These are phyloP conservation scores for Pavo muticus DNA, from an alignment of 2,113 vertebrate species.

Conservation along the genomic window DNA sequence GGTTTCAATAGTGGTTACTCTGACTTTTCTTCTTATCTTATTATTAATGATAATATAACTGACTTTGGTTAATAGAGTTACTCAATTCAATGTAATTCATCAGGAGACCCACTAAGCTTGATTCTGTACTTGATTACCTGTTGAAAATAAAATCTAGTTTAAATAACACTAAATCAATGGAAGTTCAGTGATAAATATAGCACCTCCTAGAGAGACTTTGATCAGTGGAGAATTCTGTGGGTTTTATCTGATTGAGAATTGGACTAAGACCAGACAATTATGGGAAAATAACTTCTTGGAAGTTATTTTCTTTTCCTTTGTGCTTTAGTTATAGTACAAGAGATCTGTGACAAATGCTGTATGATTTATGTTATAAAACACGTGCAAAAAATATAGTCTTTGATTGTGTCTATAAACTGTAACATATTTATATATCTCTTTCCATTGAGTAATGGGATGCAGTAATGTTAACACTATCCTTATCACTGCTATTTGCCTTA, in stretches of 20 bases:
- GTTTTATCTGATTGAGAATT: conserved; percentile 46
- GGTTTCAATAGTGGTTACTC: neutral
- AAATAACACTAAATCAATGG: conserved; percentile 65
- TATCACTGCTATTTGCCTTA: neutral
- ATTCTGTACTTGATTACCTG: neutral
- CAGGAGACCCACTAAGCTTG: neutral
- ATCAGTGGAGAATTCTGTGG: conserved; percentile 58
- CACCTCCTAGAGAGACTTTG: conserved; percentile 21
- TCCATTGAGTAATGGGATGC: neutral
- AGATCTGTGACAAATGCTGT: neutral
- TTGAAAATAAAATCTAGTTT: conserved; percentile 56
- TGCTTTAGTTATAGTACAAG: neutral
- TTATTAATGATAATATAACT: neutral
- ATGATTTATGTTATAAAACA: neutral
- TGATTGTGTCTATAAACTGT: neutral
- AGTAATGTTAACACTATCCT: neutral
- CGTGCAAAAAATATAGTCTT: neutral
- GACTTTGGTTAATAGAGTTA: neutral
- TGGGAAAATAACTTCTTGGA: conserved; percentile 43
- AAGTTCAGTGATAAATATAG: conserved; percentile 67
- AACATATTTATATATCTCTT: neutral
- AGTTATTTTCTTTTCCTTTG: conserved; percentile 49
- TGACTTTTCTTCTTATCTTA: neutral
- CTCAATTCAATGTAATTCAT: conserved; percentile 4
- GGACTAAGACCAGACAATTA: conserved; percentile 49